Percentiles rank a stretch among this genome's conserved stretches.
Conservation (phyloP, 1,140 invertebrate genomes). For the Acromyrmex echinatior region DNA sequence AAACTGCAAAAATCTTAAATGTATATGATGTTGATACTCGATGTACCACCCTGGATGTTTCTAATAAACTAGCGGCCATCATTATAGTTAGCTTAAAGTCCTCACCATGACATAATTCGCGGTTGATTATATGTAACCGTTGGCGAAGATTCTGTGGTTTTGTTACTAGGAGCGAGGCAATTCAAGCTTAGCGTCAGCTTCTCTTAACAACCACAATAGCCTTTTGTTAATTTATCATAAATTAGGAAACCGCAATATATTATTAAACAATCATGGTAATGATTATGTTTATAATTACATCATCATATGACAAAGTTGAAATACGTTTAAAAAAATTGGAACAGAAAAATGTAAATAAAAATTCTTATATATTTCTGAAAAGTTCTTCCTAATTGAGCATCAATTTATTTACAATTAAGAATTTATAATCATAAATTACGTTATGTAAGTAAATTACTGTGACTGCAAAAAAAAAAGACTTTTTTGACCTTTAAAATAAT, state of each 20-base stretch:
- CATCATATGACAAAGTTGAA: background rate
- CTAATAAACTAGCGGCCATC: conserved; percentile 50
- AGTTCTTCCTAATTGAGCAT: background rate
- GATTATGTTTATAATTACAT: conserved; percentile 12
- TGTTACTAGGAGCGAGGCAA: background rate
- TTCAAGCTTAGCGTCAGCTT: conserved; percentile 27
- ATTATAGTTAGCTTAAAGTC: conserved; percentile 16
- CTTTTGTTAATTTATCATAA: conserved; percentile 29
- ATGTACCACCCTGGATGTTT: background rate
- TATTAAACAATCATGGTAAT: conserved; percentile 8
- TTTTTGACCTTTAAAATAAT: background rate
- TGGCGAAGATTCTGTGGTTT: conserved; percentile 38
- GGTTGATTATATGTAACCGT: conserved; percentile 8
- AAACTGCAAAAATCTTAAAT: background rate
- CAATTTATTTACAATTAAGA: background rate
- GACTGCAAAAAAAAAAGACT: background rate
- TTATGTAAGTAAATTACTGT: background rate
- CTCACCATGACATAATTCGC: background rate
- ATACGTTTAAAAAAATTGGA: background rate
- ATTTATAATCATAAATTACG: background rate
- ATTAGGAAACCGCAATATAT: conserved; percentile 21
- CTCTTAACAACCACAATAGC: conserved; percentile 13
- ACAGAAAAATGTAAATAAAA: background rate
- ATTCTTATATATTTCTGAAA: background rate
- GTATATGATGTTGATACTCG: background rate